A percentile compares a stretch with the other conserved stretches of the same genome.
Conservation (phyloP, 2,113 vertebrate genomes). For the Tachysurus fulvidraco region DNA sequence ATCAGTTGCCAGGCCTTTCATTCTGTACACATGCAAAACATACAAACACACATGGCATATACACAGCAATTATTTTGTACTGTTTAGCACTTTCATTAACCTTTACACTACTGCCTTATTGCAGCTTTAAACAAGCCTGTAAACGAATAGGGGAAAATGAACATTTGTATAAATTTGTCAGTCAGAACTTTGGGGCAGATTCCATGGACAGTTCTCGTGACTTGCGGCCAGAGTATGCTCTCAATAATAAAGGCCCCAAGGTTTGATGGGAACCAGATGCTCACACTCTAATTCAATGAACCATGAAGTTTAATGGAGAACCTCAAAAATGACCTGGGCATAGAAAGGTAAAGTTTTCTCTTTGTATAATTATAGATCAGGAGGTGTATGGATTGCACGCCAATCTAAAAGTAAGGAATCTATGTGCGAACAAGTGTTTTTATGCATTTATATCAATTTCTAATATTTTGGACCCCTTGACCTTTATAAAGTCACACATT, state of each 20-base stretch:
- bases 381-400: conserved; percentile 33
- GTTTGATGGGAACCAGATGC: conserved; percentile 58
- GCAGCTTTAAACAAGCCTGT: background rate
- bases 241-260: conserved; percentile 50
- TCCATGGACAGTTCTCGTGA: conserved; percentile 48
- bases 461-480: background rate
- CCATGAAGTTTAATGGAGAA: conserved; percentile 56
- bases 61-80: background rate
- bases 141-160: conserved; percentile 38
- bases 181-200: conserved; percentile 49
- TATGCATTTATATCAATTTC: conserved; percentile 5
- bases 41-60: conserved; percentile 11
- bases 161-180: conserved; percentile 59
- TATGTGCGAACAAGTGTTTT: conserved; percentile 37
- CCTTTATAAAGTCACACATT: conserved; percentile 9
- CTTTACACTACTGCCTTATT: conserved; percentile 3
- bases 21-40: conserved; percentile 14
- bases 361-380: conserved; percentile 51
- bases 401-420: conserved; percentile 37
- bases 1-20: conserved; percentile 16
- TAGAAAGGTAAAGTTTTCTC: conserved; percentile 53
- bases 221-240: conserved; percentile 45
- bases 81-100: conserved; percentile 18
- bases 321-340: conserved; percentile 50
- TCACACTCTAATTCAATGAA: conserved; percentile 55